Evolutionary conservation across 2,888 invertebrate genomes (phyloP), one percentile per base, ranked within the genome.

Genomic region (Morpho deidamia): DNA sequence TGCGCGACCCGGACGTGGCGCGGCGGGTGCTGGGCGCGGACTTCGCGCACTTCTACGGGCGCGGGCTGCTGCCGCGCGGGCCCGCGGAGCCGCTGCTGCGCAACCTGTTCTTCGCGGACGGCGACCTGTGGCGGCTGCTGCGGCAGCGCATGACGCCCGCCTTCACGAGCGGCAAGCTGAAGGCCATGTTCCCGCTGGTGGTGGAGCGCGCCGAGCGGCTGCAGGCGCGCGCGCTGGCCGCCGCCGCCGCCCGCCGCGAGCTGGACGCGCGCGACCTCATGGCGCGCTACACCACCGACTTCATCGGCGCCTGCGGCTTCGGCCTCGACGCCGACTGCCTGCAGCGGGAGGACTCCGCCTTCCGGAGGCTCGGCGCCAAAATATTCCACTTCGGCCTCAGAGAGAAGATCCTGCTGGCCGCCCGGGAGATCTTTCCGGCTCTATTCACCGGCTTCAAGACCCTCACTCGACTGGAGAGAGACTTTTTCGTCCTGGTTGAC

Each of bases 171-270:
- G 76, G 78, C 2, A 83, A 84, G 53, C 59, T 86, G 34, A 81
- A 76, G 52, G 73, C 66, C 4, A 86, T 85, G 86, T 86, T 82
- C 45, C 86, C 85, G 1, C 63, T 86, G 14, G 69, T 86, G 2
- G 69, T 80, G 14, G 67, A 75, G 10, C 78, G 83, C 48, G 76
- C 86, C 0, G 74, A 78, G 46, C 83, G 78, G 55, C 57, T 83
- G 34, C 68, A 76, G 11, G 43, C 23, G 0, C 58, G 72, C 0
- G 64, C 58, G 0, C 58, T 64, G 2, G 47, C 59, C 3, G 65
- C 68, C 5, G 59, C 65, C 1, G 53, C 58, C 1, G 56, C 43
- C 5, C 70, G 75, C 1, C 76, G 72, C 8, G 65, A 60, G 0
- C 68, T 72, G 9, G 69, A 73, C 14, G 64, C 65, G 0, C 62